Percentiles rank a stretch among this genome's conserved stretches.
These are phyloP conservation scores for Melanostoma mellinum DNA, from an alignment of 2,888 invertebrate species.

Conservation along the genomic window DNA sequence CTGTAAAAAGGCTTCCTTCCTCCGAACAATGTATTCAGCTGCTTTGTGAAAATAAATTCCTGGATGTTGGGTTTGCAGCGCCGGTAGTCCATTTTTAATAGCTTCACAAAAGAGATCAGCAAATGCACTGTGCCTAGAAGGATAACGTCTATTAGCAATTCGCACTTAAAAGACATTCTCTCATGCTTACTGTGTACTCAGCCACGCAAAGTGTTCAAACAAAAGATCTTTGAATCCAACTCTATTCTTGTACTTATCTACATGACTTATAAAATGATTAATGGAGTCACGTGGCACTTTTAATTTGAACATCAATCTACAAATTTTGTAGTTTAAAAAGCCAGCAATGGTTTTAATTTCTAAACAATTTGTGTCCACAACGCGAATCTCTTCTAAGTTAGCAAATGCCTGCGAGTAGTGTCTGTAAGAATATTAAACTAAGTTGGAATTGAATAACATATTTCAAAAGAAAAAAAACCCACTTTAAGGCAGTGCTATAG, in stretches of 20 bases:
- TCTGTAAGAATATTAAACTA: constrained; percentile 80
- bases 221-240: constrained; percentile 92
- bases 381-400: constrained; percentile 92
- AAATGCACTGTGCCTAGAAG: constrained; percentile 87
- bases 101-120: constrained; percentile 98
- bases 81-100: constrained; percentile 94
- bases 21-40: constrained; percentile 91
- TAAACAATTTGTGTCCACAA: constrained; percentile 94
- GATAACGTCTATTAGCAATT: not conserved
- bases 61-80: constrained; percentile 97
- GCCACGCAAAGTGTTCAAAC: constrained; percentile 98
- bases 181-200: constrained; percentile 92
- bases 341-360: constrained; percentile 98
- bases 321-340: constrained; percentile 97
- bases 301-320: constrained; percentile 93
- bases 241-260: constrained; percentile 92
- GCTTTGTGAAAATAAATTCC: constrained; percentile 98
- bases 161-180: not conserved
- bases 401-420: constrained; percentile 95
- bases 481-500: constrained; percentile 91
- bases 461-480: constrained; percentile 73
- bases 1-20: constrained; percentile 89
- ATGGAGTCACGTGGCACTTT: constrained; percentile 97
- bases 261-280: constrained; percentile 94
- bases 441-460: not conserved